These are phyloP conservation scores for Lamellibrachia satsuma DNA, from an alignment of 2,888 invertebrate genomes.

Conservation along the genomic window DNA sequence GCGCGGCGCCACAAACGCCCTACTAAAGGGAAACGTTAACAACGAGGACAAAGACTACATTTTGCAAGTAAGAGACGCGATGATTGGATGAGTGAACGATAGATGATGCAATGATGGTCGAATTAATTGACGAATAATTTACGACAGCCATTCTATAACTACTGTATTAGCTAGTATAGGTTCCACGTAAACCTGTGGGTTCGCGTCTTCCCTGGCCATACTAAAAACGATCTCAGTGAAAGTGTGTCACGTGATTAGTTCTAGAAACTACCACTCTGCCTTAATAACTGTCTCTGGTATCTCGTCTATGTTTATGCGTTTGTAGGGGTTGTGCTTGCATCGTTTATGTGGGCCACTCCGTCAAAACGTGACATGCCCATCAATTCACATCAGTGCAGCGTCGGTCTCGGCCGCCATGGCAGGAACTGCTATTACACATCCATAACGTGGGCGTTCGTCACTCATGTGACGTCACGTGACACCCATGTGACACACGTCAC, in stretches of 20 bases:
- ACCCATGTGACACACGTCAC: not conserved
- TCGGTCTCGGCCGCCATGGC: not conserved
- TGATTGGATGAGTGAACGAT: not conserved
- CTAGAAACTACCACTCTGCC: not conserved
- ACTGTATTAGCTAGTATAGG: not conserved
- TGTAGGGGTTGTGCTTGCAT: too few relatives aligned
- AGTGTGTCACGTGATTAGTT: not conserved
- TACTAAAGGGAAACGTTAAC: conserved; percentile 6
- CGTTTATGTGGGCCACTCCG: not conserved
- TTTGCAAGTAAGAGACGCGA: conserved; percentile 10
- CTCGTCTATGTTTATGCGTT: too few relatives aligned
- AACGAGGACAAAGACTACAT: not conserved
- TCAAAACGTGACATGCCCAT: not conserved
- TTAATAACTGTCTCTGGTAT: not conserved
- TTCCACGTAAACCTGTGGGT: conserved; percentile 4
- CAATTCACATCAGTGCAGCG: not conserved
- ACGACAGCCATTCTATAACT: not conserved
- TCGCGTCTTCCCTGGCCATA: not conserved
- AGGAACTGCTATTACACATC: not conserved
- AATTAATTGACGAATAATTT: conserved; percentile 7
- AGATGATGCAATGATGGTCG: not conserved
- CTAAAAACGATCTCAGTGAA: not conserved
- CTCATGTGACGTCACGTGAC: not conserved
- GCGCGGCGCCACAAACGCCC: not conserved
- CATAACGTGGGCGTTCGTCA: not conserved